Conservation (phyloP, 2,888 invertebrate species). For the Tridacna gigas region DNA sequence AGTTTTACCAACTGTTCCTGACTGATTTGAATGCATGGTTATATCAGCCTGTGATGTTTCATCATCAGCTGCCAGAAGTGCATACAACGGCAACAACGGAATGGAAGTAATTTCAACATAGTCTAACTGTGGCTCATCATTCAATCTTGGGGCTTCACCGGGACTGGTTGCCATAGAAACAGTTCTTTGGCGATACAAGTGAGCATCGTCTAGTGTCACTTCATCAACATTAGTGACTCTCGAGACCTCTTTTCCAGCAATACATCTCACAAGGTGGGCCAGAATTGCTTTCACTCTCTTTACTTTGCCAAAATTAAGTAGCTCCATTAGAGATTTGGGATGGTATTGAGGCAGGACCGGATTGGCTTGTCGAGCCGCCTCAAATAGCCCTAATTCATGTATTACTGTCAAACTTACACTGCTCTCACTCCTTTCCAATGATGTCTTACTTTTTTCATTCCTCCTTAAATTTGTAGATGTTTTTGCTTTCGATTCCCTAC, state of each 20-base stretch:
- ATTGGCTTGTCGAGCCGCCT: slow-evolving; percentile 98
- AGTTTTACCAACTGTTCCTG: slow-evolving; percentile 55
- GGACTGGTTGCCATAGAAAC: slow-evolving; percentile 68
- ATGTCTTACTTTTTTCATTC: slow-evolving; percentile 60
- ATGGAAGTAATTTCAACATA: slow-evolving; percentile 97
- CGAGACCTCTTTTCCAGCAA: slow-evolving; percentile 79
- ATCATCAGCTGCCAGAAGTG: slow-evolving; percentile 95
- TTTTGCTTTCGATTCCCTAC: slow-evolving; percentile 44
- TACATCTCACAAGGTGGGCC: slow-evolving; percentile 95
- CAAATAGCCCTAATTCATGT: slow-evolving; percentile 90
- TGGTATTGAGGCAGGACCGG: slow-evolving; percentile 99
- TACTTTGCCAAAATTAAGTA: slow-evolving; percentile 98
- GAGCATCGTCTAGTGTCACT: slow-evolving; percentile 68
- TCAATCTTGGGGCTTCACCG: slow-evolving; percentile 64
- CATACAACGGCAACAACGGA: slow-evolving; percentile 98
- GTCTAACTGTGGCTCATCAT: slow-evolving; percentile 79
- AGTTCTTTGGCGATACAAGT: slow-evolving; percentile 61
- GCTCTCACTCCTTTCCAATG: slow-evolving; percentile 77
- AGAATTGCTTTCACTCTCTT: slow-evolving; percentile 99
- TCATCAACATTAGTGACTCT: slow-evolving; percentile 66
- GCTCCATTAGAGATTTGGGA: slow-evolving; percentile 99
- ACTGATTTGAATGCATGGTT: slow-evolving; percentile 41
- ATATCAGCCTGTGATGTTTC: slow-evolving; percentile 78
- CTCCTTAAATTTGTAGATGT: slow-evolving; percentile 59
- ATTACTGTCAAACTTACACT: slow-evolving; percentile 78